Base-by-base conservation (phyloP, 2,888 invertebrate genomes). In the Ypsolopha sequella region DNA sequence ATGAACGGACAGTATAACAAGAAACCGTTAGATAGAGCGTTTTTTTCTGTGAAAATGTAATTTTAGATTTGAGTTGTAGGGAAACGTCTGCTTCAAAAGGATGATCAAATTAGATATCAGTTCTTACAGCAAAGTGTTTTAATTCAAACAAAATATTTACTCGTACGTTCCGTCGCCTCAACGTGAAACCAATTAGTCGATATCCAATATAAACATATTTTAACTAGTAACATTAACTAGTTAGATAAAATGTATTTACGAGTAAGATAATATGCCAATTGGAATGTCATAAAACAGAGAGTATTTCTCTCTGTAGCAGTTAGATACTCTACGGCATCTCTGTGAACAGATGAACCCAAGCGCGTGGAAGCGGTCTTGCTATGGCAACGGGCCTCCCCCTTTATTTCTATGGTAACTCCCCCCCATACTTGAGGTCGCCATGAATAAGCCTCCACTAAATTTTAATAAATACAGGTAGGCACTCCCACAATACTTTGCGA, bases 351-450 rank as follows among this genome's bases (percentile, higher is more conserved):
- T 34, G 35, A 46, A 33, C 52, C 48, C 48, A 33, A 45, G 44
- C 39, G 45, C 52, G 46, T 33, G 50, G 50, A 33, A 43, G 43
- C 24, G 41, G 11, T 11, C 14, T 13, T 46, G 11, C 53, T 54
- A 76, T 80, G 67, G 80, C 80, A 81, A 81, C 80, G 63, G 59
- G 54, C 48, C 61, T 59, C 56, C 62, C 60, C 70, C 66, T 62
- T 10, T 53, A 77, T 79, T 66, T 66, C 78, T 74, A 78, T 77
- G 71, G 76, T 53, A 70, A 79, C 76, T 54, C 70, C 66, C 63
- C 62, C 68, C 68, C 48, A 38, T 48, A 61, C 70, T 69, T 62
- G 62, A 70, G 65, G 69, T 71, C 75, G 75, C 75, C 73, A 73
- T 76, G 72, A 76, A 67, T 66, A 65, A 64, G 71, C 66, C 67